Percentiles rank a stretch among this genome's conserved stretches.
These are phyloP conservation scores for Pseudoips prasinana DNA, from an alignment of 2,888 invertebrate species.

Conservation along the genomic window DNA sequence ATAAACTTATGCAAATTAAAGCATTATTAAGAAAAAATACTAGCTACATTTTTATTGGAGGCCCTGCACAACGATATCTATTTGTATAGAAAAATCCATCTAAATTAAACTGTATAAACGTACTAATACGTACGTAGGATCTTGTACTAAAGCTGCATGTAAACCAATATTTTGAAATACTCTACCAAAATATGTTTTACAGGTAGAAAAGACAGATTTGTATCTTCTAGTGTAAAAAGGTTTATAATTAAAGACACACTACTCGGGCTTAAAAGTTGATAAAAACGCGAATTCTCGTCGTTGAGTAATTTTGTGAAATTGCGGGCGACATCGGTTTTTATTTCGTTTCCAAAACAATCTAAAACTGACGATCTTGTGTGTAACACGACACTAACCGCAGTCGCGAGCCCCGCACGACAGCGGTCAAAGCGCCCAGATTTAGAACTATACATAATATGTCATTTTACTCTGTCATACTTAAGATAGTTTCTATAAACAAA, in stretches of 20 bases:
- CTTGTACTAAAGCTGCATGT: no score
- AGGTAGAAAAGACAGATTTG: conserved; percentile 25
- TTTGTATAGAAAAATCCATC: no score
- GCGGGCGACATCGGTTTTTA: conserved; percentile 69
- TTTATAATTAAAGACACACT: conserved; percentile 38
- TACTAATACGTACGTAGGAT: no score
- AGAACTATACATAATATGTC: conserved; percentile 38
- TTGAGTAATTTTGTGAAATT: conserved; percentile 70
- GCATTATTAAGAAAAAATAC: no score
- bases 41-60: no score
- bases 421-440: conserved; percentile 52
- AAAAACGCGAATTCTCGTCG: conserved; percentile 44
- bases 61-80: no score
- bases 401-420: conserved; percentile 48
- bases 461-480: conserved; percentile 23
- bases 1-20: no score
- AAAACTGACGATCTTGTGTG: conserved; percentile 67
- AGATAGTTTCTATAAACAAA: conserved; percentile 3
- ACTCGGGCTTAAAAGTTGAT: conserved; percentile 18
- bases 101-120: no score
- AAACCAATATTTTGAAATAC: conserved; percentile 59
- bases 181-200: conserved; percentile 44
- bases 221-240: conserved; percentile 37
- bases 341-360: conserved; percentile 68
- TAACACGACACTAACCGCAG: conserved; percentile 66